Evolutionary conservation across 2,797 vertebrate genomes (phyloP).

Genomic region (Lacerta agilis): DNA sequence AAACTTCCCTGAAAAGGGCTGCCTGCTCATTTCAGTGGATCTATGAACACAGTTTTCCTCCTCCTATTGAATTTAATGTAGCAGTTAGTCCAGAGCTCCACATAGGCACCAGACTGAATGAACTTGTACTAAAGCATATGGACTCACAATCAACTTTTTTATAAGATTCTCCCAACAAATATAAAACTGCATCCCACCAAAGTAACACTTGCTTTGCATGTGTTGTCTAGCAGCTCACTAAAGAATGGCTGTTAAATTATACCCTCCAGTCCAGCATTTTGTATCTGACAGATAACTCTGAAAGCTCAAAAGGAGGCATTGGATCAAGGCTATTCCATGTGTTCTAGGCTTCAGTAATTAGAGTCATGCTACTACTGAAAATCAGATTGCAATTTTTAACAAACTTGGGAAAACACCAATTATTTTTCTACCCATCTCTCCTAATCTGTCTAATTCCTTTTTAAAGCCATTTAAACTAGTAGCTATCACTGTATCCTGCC

Average conservation of each 20-base stretch:
- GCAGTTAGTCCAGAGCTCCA: not conserved
- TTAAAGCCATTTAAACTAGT: not conserved
- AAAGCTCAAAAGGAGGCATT: not conserved
- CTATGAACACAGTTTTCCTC: not conserved
- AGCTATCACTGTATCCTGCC: too few species aligned
- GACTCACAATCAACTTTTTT: not conserved
- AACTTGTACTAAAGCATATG: not conserved
- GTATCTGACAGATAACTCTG: not conserved
- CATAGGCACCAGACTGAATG: not conserved
- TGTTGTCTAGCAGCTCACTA: not conserved
- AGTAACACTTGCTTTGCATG: not conserved
- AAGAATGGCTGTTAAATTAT: not conserved
- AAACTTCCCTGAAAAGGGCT: too few species aligned
- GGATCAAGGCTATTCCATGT: not conserved
- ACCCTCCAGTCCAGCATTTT: not conserved
- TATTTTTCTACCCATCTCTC: too few species aligned
- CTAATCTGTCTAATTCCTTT: not conserved
- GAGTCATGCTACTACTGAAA: not conserved
- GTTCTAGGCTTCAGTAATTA: not conserved
- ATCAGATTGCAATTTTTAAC: not conserved
- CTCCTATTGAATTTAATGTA: not conserved
- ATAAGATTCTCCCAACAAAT: not conserved
- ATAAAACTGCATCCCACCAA: not conserved
- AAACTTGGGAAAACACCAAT: not conserved
- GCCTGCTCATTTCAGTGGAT: not conserved